Evolutionary conservation across 2,113 vertebrate genomes (phyloP), one percentile per base, ranked within the genome.

Genomic region (Callopanchax toddi): DNA sequence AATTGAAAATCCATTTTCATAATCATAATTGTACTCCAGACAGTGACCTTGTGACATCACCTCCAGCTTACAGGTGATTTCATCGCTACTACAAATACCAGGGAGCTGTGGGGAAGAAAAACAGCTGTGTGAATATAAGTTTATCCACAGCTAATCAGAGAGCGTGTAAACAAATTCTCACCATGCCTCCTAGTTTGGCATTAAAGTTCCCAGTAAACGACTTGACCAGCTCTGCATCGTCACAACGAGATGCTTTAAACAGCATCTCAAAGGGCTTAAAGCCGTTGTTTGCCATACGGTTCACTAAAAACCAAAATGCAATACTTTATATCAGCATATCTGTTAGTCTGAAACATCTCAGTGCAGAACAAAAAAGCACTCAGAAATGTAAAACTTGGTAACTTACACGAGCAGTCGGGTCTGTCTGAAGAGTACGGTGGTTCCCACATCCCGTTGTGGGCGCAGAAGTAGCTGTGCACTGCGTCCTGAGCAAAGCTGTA

Each of bases 1-100:
- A 58, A 98, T 98, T 32, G 95, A 95, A 90, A 98, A 99, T 68
- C 97, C 97, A 54, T 99, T 99, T 79, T 98, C 96, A 0, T 99
- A 99, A 88, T 99, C 94, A 11, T 99, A 99, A 87, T 98, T 97
- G 85, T 98, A 99, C 86, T 98, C 97, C 44, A 98, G 92, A 86
- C 97, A 99, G 52, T 96, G 94, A 58, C 94, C 95, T 83, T 93
- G 93, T 62, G 94, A 93, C 68, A 91, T 86, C 68, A 96, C 92
- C 81, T 98, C 95, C 78, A 98, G 72, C 64, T 94, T 95, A 86
- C 97, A 99, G 83, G 93, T 94, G 82, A 99, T 91, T 12, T 97
- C 94, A 53, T 93, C 94, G 32, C 92, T 91, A 67, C 84, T 93
- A 52, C 97, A 98, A 80, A 99, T 95, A 18, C 93, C 93, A 12